Base-by-base conservation (phyloP, 2,113 vertebrate species). In the Oryzias javanicus region DNA sequence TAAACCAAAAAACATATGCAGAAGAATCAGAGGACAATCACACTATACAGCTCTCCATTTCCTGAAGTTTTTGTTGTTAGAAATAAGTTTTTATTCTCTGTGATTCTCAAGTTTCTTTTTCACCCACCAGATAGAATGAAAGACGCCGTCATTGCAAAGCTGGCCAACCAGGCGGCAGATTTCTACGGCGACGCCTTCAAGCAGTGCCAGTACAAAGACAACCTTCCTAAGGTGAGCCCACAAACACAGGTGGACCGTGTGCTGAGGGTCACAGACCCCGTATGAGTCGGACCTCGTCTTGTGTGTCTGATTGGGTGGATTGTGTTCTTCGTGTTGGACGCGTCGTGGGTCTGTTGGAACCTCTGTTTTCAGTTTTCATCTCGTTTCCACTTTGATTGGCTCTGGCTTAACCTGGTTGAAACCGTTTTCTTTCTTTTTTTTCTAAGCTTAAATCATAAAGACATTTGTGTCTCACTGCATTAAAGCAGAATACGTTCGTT, bases 201-300 rank as follows among this genome's bases (percentile, higher is more conserved):
- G 78, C 96, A 98, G 65, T 99, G 97, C 64, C 97, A 99, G 40
- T 98, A 96, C 87, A 99, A 97, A 91, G 97, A 99, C 69, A 96
- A 95, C 67, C 92, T 99, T 41, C 96, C 97, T 47, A 99, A 99
- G 95, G 97, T 99, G 92, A 89, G 94, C 69, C 6, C 10, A 19
- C 27, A 25, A 13, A 16, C 52, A 18, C n/a, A 27, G 3, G 42
- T 42, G 44, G 12, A 14, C 47, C 63, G 17, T 60, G 68, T 22
- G 49, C 2, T 53, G 54, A 14, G 17, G 22, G 66, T 63, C n/a
- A 40, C 25, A 48, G 58, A 29, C 18, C 55, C 27, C 52, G 69
- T 41, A 17, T 70, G 62, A 15, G 49, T 29, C 64, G 17, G 25
- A 4, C 27, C n/a, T 12, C 16, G n/a, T 60, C 16, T 53, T 51